These are phyloP conservation scores for Himalopsyche tibetana DNA, from an alignment of 2,888 invertebrate genomes.

Conservation along the genomic window DNA sequence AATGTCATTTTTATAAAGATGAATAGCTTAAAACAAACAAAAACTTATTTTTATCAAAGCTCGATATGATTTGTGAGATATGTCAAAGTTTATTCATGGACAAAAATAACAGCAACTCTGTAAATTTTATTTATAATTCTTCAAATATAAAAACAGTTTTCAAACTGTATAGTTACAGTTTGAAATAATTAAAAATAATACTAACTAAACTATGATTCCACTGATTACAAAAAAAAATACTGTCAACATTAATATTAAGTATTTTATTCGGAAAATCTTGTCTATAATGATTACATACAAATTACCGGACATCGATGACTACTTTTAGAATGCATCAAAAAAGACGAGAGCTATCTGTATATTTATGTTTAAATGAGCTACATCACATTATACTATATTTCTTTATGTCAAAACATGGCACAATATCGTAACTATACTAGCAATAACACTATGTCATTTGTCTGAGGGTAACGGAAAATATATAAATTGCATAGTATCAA, in stretches of 20 bases:
- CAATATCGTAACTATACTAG: slow-evolving; percentile 62
- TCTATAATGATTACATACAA: slow-evolving; percentile 44
- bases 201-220: slow-evolving; percentile 27
- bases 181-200: neutral
- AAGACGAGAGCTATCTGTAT: slow-evolving; percentile 52
- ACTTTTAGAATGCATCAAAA: slow-evolving; percentile 49
- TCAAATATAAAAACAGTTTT: neutral
- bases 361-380: slow-evolving; percentile 49
- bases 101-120: slow-evolving; percentile 38
- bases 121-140: slow-evolving; percentile 28
- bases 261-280: neutral
- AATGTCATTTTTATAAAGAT: neutral
- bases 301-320: slow-evolving; percentile 53
- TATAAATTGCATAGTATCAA: slow-evolving; percentile 50
- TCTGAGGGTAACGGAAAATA: slow-evolving; percentile 54
- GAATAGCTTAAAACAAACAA: slow-evolving; percentile 32
- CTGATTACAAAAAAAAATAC: neutral
- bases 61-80: slow-evolving; percentile 61
- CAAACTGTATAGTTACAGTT: neutral
- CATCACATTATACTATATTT: slow-evolving; percentile 57
- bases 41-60: slow-evolving; percentile 61
- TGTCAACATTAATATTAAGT: neutral
- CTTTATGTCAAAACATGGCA: slow-evolving; percentile 63
- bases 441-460: slow-evolving; percentile 64
- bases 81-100: slow-evolving; percentile 45